Base-by-base conservation (phyloP, 2,113 vertebrate genomes). In the Chloropsis cyanopogon region DNA sequence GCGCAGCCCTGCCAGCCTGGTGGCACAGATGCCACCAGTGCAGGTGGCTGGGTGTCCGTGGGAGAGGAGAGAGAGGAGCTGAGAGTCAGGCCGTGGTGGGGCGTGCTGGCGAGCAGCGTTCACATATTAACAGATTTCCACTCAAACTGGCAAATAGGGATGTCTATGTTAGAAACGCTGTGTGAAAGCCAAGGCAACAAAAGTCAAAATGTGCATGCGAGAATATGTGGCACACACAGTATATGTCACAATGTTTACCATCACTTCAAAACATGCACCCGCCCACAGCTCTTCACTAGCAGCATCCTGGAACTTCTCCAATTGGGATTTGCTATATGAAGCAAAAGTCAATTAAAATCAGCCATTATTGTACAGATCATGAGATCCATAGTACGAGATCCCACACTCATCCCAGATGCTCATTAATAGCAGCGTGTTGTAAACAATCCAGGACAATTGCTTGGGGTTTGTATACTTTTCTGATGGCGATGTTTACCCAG, bases 181-280 rank as follows among this genome's bases (percentile, higher is more conserved):
- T 91, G 95, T 86, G 95, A 96, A 97, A 96, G 96, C 95, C 88
- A 93, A 97, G 94, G 96, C 97, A 96, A 94, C 94, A 94, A 96
- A 96, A 97, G 96, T 97, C 95, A 97, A 97, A 97, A 97, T 92
- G 96, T 97, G 96, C 93, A 92, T 93, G 26, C n/a, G 90, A 97
- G 93, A 97, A 97, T 97, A 95, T 97, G 97, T 95, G 95, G 93
- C 95, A 95, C 88, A 94, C 95, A 97, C 95, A 96, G 90, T 94
- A 94, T 96, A 94, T 97, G 97, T 97, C 96, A 97, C 94, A 97
- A 97, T 97, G 96, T 97, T 97, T 97, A 97, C 95, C 92, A 91
- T 96, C 97, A 97, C 97, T 97, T 97, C 95, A 97, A 97, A 97
- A 95, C 96, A 95, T 97, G 96, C 95, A 92, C 94, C 94, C 96